Percentiles rank a stretch among this genome's conserved stretches.
These are phyloP conservation scores for Amblyopsis hoosieri DNA, from an alignment of 2,797 vertebrate species.

Conservation along the genomic window DNA sequence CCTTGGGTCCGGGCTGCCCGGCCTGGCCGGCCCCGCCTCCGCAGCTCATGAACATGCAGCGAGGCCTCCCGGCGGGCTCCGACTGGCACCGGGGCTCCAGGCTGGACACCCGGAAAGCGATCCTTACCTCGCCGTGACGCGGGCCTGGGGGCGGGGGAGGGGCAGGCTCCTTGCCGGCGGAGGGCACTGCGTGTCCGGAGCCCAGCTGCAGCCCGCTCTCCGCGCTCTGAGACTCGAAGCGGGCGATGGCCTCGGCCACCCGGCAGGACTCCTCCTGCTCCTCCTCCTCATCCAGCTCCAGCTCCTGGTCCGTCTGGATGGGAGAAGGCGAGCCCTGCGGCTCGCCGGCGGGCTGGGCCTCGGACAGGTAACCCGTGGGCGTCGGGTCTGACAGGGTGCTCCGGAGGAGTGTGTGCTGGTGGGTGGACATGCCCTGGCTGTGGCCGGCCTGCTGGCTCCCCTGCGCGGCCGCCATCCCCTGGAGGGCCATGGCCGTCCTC, in stretches of 20 bases:
- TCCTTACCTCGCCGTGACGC: constrained; percentile 85
- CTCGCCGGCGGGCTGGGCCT: constrained; percentile 60
- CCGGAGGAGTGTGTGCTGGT: constrained; percentile 67
- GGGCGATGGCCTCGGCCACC: constrained; percentile 91
- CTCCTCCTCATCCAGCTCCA: constrained; percentile 57
- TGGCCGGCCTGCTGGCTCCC: constrained; percentile 55
- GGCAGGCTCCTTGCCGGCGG: constrained; percentile 50
- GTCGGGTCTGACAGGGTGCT: constrained; percentile 61
- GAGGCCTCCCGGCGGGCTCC: constrained; percentile 74
- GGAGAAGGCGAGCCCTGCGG: constrained; percentile 56
- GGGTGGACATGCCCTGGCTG: constrained; percentile 43
- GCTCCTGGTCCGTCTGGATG: constrained; percentile 71
- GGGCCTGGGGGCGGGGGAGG: constrained; percentile 66
- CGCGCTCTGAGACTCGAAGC: constrained; percentile 86
- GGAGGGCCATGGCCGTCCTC: constrained; percentile 84
- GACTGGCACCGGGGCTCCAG: constrained; percentile 79
- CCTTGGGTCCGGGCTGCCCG: constrained; percentile 80
- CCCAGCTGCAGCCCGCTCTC: constrained; percentile 67
- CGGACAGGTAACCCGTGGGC: constrained; percentile 78
- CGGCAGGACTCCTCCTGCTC: constrained; percentile 81
- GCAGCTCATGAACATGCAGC: constrained; percentile 87
- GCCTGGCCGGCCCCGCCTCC: constrained; percentile 73
- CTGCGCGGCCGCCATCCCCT: constrained; percentile 77
- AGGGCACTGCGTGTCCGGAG: constrained; percentile 36
- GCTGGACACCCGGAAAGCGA: constrained; percentile 92